Percentiles rank a stretch among this genome's conserved stretches.
Evolutionary conservation across 2,797 vertebrate species (phyloP).

Genomic region (Lophura swinhoii): DNA sequence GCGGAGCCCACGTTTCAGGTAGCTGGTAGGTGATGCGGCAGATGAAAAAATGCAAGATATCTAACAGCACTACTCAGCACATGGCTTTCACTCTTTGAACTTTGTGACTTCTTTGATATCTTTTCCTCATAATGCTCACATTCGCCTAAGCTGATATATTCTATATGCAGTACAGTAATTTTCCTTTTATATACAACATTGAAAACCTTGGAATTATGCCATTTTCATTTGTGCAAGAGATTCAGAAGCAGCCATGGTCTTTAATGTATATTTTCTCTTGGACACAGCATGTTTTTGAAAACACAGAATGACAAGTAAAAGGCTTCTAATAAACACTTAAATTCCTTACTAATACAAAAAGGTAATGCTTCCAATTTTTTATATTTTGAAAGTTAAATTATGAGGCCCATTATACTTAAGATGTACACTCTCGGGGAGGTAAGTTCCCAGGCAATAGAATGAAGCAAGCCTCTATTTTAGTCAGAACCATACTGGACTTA

Average conservation of each 20-base stretch:
- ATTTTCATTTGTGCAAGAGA: slow-evolving; percentile 49
- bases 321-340: neutral
- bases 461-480: neutral
- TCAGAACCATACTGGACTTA: neutral
- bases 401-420: neutral
- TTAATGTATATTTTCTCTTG: slow-evolving; percentile 19
- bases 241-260: neutral
- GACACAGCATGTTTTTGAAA: slow-evolving; percentile 19
- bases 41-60: neutral
- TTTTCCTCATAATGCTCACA: slow-evolving; percentile 53
- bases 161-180: slow-evolving; percentile 48
- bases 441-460: neutral
- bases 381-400: slow-evolving; percentile 16
- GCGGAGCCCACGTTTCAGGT: neutral
- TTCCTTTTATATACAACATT: slow-evolving; percentile 56
- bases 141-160: slow-evolving; percentile 41
- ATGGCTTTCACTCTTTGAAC: slow-evolving; percentile 55
- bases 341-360: neutral
- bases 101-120: slow-evolving; percentile 52
- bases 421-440: neutral
- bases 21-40: neutral
- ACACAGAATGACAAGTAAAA: neutral
- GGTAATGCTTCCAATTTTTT: neutral
- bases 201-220: slow-evolving; percentile 57
- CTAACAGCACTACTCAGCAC: slow-evolving; percentile 21